Evolutionary conservation across 2,797 vertebrate genomes (phyloP).

Genomic region (Cryptoblepharus egeriae): DNA sequence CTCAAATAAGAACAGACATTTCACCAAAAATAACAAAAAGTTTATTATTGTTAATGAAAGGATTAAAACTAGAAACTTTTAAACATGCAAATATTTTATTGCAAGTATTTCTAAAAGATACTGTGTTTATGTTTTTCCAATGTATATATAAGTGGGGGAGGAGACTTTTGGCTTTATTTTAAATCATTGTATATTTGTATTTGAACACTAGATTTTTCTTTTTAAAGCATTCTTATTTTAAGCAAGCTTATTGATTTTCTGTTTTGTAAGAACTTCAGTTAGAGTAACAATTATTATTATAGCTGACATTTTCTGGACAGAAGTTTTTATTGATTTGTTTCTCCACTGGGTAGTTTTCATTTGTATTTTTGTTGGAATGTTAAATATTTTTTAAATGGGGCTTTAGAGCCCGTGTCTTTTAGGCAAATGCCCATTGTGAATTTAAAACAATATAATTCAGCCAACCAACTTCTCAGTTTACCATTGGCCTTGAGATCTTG

Average conservation of each 20-base stretch:
- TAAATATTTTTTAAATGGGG: neutral
- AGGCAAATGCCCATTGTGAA: neutral
- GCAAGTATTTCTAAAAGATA: neutral
- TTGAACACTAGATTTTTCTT: constrained; percentile 12
- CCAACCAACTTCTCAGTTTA: neutral
- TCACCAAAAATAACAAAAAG: neutral
- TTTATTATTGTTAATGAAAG: neutral
- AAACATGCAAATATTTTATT: accelerated
- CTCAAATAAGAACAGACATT: constrained; percentile 20
- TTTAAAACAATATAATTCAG: constrained; percentile 26
- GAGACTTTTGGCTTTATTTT: constrained; percentile 12
- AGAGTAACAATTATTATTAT: constrained; percentile 19
- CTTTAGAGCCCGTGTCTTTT: constrained; percentile 1
- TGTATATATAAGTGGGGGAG: neutral
- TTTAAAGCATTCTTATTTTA: neutral
- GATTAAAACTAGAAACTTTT: constrained; percentile 21
- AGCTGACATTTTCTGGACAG: constrained; percentile 16
- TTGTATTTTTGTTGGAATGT: neutral
- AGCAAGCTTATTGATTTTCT: constrained; percentile 7
- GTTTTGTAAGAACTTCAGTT: neutral
- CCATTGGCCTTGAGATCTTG: neutral
- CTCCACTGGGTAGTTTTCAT: constrained; percentile 21
- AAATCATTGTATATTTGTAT: constrained; percentile 17
- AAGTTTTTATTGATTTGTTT: constrained; percentile 37
- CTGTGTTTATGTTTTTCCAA: constrained; percentile 6